Conservation (phyloP, 1,140 invertebrate species). For the Panonychus citri region DNA sequence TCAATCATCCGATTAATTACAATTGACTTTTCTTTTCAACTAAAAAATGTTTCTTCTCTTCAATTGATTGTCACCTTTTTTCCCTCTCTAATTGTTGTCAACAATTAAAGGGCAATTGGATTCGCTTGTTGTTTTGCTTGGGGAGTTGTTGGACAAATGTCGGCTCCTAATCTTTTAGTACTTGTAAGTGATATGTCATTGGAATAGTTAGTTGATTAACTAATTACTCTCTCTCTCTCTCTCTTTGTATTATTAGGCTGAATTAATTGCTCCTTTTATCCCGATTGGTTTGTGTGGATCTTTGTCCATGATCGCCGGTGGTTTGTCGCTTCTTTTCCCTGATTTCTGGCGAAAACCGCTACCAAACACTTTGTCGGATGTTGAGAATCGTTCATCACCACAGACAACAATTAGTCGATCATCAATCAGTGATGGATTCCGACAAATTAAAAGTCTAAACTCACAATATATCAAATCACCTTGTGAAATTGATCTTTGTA, state of each 20-base stretch:
- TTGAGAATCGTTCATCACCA: constrained; percentile 1
- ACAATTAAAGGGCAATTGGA: constrained; percentile 10
- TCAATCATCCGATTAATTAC: too few species aligned
- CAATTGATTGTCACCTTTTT: neutral
- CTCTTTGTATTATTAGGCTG: constrained; percentile 3
- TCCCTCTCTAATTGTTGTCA: neutral
- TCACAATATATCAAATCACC: too few species aligned
- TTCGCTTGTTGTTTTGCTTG: constrained; percentile 12
- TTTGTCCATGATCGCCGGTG: constrained; percentile 10
- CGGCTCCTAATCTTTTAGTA: constrained; percentile 10
- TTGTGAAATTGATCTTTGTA: too few species aligned
- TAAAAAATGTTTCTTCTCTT: neutral
- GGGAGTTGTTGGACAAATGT: constrained; percentile 7
- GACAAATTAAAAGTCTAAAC: too few species aligned
- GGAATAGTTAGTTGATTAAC: neutral
- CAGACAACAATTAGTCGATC: too few species aligned
- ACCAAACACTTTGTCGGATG: constrained; percentile 11
- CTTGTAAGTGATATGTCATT: constrained; percentile 3
- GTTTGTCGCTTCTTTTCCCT: constrained; percentile 11
- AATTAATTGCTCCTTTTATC: constrained; percentile 5
- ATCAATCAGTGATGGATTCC: too few species aligned
- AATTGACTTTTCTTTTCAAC: neutral
- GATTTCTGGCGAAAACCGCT: constrained; percentile 9
- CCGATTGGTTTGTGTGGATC: constrained; percentile 10
- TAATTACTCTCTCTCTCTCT: neutral